Base-by-base conservation (phyloP, 2,113 vertebrate species). In the Rhinichthys klamathensis region DNA sequence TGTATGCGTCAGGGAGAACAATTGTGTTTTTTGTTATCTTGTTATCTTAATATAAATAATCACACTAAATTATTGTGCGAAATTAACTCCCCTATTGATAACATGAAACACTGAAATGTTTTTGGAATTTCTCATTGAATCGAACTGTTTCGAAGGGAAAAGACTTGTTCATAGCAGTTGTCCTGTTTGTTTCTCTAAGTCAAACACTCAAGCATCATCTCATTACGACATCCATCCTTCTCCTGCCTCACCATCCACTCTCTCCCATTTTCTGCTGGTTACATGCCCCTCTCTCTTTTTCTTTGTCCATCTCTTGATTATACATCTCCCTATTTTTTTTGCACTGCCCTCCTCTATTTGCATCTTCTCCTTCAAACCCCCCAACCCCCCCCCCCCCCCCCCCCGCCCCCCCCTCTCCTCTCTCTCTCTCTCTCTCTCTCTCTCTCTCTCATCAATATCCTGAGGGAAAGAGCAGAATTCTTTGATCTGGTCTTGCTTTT, bases 401-500 rank as follows among this genome's bases (percentile, higher is more conserved):
- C 6, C 46, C 44, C 35, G n/a, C 25, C 15, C n/a, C 56, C n/a
- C 58, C 6, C 46, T 41, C 81, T 41, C 69, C 74, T 49, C 83
- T 54, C 75, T 58, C 84, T 67, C 60, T 60, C 86, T 32, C 77
- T 44, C 89, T 27, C 83, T 67, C 89, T 23, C 73, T 85, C 87
- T 49, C 46, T 49, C 46, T 49, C 46, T 49, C 46, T 49, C 46
- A 35, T 46, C 10, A 84, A 32, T 88, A 85, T 86, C 89, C 86
- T 80, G 87, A 65, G 88, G 89, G 87, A 84, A 81, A 86, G 87
- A 30, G 74, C 87, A 77, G 67, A 86, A 90, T 85, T 84, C 90
- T 91, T 92, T 92, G 90, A 92, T 92, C 90, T 89, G 88, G 82
- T 86, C 88, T 76, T 89, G 85, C 84, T 86, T 91, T 80, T 87